Evolutionary conservation across 2,888 invertebrate genomes (phyloP), one percentile per base, ranked within the genome.

Genomic region (Protodeltote pygarga): DNA sequence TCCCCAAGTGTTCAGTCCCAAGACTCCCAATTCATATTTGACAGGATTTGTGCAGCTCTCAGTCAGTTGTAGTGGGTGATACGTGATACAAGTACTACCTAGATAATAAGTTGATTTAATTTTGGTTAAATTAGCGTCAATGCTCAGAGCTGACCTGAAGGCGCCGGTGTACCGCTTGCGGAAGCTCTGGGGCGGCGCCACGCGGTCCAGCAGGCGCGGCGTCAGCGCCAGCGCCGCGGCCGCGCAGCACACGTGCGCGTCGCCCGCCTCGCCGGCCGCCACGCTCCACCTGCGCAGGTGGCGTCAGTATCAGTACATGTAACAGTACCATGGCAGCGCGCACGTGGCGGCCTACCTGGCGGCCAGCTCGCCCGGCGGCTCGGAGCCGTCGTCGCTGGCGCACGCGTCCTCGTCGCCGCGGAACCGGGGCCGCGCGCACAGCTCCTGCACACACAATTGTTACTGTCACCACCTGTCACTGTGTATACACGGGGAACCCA

Each of bases 161-260:
- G 94, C 92, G 44, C 95, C 95, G 66, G 93, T 93, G 82, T 95
- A 95, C 41, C 72, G 77, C 1, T 87, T 82, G 65, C 94, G 93
- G 82, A 95, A 95, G 67, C 93, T 93, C 9, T 94, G 93, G 16
- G 95, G 94, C 11, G 95, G 95, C 54, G 94, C 94, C 16, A 93
- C 94, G 71, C 95, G 86, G 69, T 94, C 94, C 60, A 95, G 86
- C 77, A 95, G 94, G 42, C 94, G 89, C 31, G 95, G 95, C 31
- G 95, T 94, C 42, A 93, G 89, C 35, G 94, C 93, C 57, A 95
- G 86, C 46, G 95, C 95, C 10, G 94, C 94, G 1, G 94, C 93
- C 11, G 95, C 95, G 6, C 93, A 93, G 65, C 95, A 82, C 55
- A 95, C 93, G 29, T 33, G 46, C 54, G 58, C 49, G 59, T 55